These are phyloP conservation scores for Dyspetes luteomarginatus DNA, from an alignment of 2,888 invertebrate species.

Conservation along the genomic window DNA sequence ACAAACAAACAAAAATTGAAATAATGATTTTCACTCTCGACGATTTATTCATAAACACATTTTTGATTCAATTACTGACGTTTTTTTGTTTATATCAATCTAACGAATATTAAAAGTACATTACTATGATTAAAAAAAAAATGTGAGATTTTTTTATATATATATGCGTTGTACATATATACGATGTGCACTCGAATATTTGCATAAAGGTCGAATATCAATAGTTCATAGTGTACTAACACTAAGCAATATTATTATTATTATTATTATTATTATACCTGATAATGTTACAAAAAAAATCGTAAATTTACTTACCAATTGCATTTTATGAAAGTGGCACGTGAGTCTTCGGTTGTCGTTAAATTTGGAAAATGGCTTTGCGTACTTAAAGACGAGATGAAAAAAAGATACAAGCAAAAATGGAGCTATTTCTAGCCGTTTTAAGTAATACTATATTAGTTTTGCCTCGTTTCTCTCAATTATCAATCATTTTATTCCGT, in stretches of 20 bases:
- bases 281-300: slow-evolving; percentile 40
- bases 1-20: neutral
- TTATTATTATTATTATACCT: too few relatives aligned
- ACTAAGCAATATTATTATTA: slow-evolving; percentile 60
- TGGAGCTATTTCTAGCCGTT: slow-evolving; percentile 33
- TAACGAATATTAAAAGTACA: slow-evolving; percentile 61
- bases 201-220: slow-evolving; percentile 62
- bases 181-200: slow-evolving; percentile 59
- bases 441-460: slow-evolving; percentile 34
- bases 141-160: slow-evolving; percentile 45
- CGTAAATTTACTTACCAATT: slow-evolving; percentile 43
- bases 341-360: slow-evolving; percentile 22
- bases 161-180: slow-evolving; percentile 26
- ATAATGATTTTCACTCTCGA: slow-evolving; percentile 9
- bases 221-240: slow-evolving; percentile 57
- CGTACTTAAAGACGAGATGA: slow-evolving; percentile 68
- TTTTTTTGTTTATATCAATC: slow-evolving; percentile 48
- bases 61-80: slow-evolving; percentile 61
- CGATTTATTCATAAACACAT: slow-evolving; percentile 41
- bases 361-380: slow-evolving; percentile 59
- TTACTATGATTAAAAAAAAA: slow-evolving; percentile 54
- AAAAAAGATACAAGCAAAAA: slow-evolving; percentile 18
- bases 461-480: slow-evolving; percentile 55
- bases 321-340: slow-evolving; percentile 67
- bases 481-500: slow-evolving; percentile 58